Base-by-base conservation (phyloP, 1,140 invertebrate species). In the Drosophila albomicans region DNA sequence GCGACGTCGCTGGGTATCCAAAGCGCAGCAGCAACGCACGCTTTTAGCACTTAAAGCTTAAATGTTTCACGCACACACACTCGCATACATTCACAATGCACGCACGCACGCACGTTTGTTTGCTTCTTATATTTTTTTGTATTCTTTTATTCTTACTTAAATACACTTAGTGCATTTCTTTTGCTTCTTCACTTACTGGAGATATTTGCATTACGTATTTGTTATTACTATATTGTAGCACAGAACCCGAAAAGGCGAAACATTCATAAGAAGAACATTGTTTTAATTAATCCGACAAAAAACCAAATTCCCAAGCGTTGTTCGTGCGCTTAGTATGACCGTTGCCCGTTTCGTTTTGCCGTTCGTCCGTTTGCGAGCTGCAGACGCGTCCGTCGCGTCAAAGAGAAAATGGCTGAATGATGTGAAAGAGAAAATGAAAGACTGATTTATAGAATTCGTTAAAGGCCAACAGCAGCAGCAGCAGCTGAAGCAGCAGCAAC, bases 331-430 rank as follows among this genome's bases (percentile, higher is more conserved):
- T 25, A 59, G 65, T 75, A 38, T 28, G 35, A 38, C 10, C 30
- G 64, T 72, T 75, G 56, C 38, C 10, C 72, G 72, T 74, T 59
- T 70, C 68, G 68, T 48, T 71, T 52, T 58, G 73, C 25, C 16
- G 62, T 70, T 69, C 64, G 66, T 78, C 77, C 64, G 69, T 64
- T 82, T 82, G 81, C 81, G 81, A 71, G 66, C 82, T 80, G 79
- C 81, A 88, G 65, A 77, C 81, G 77, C 89, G 91, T 91, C 90
- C 91, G 91, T 87, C 88, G 81, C 84, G 84, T 86, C 84, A 79
- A 75, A 92, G 86, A 90, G 87, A 91, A 91, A 91, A 91, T 91
- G 81, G 80, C 84, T 77, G 85, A 88, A 80, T 88, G 84, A 79
- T 74, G 57, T 78, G 74, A 76, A 75, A 75, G 57, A 78, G 61